Evolutionary conservation across 2,888 invertebrate genomes (phyloP), one percentile per base, ranked within the genome.

Genomic region (Eugnorisma glareosa): DNA sequence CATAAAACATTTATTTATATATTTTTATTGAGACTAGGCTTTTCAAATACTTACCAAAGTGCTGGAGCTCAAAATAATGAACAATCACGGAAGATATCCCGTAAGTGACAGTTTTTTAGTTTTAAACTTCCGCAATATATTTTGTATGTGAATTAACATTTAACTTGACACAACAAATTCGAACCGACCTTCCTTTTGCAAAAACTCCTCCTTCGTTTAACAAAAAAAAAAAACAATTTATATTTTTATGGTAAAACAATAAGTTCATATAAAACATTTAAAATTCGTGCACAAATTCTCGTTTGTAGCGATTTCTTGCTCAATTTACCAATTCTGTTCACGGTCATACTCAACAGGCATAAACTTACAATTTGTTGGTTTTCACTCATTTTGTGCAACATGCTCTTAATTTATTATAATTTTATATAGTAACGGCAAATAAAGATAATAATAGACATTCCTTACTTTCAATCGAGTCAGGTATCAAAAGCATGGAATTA

Each of bases 281-380:
- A 79, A 79, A 79, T 28, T 54, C 63, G 73, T 43, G 48, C 63
- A 59, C 67, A 37, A 64, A 48, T 71, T 67, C 77, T 63, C 28
- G 21, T 67, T 71, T n/a, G 54, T 69, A 21, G 6, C 54, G 70
- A 75, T 80, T 80, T 68, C 67, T 75, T 72, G 79, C 66, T 59
- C 24, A 83, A 85, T 83, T 82, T 87, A 82, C 77, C 78, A 77
- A 83, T 79, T 75, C 57, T 74, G 75, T 78, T 80, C 86, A 87
- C 66, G 86, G 86, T 67, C 86, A 69, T 64, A 76, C 28, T 59
- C 57, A 54, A 61, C 63, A 61, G 57, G 70, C 79, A 73, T 61
- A 54, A 63, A 67, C n/a, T 71, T 74, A 64, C 48, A 35, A 48
- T 59, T 78, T 66, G 64, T 73, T 74, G n/a, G 40, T 71, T 82